phyloP scores from a whole-genome alignment of 1,140 invertebrate genomes.

The Eupristina koningsbergeri region DNA sequence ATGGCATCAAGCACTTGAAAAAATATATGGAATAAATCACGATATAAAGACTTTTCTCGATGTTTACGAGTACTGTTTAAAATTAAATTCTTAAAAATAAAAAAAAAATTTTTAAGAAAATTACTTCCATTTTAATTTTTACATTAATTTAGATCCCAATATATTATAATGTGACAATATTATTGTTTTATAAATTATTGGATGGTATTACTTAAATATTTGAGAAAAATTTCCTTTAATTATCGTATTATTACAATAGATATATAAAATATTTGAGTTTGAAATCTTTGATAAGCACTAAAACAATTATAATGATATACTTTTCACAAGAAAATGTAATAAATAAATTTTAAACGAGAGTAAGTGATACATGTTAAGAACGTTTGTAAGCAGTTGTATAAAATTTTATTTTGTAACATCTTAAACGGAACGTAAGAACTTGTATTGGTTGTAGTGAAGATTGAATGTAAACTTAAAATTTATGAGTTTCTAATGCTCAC shows the following conservation, averaged over 20 bases:
- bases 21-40: too few species aligned
- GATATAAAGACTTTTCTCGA: too few species aligned
- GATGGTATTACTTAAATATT: neutral
- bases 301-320: neutral
- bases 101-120: too few species aligned
- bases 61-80: too few species aligned
- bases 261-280: neutral
- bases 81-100: too few species aligned
- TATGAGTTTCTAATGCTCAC: too few species aligned
- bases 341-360: neutral
- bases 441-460: neutral
- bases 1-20: too few species aligned
- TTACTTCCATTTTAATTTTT: too few species aligned
- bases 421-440: neutral
- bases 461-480: neutral
- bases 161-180: too few species aligned
- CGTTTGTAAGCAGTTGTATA: neutral
- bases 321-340: neutral
- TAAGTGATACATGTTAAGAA: neutral
- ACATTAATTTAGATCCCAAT: too few species aligned
- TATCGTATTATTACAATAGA: neutral
- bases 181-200: too few species aligned
- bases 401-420: neutral
- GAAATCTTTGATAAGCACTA: neutral
- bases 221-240: neutral